Percentiles rank a stretch among this genome's conserved stretches.
These are phyloP conservation scores for Pelvicachromis taeniatus DNA, from an alignment of 2,113 vertebrate species.

Conservation along the genomic window DNA sequence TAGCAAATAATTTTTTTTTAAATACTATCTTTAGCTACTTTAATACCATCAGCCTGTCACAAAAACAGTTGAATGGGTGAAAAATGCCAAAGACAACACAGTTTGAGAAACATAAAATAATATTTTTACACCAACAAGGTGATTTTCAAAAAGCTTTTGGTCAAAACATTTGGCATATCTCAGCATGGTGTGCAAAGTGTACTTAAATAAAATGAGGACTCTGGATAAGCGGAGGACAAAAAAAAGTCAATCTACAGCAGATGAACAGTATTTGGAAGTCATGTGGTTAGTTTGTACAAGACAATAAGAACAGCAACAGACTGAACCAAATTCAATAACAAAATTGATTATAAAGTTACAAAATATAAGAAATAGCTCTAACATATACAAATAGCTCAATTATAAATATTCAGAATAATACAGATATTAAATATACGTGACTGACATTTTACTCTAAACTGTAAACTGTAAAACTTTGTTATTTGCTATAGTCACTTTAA, in stretches of 20 bases:
- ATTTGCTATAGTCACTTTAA: neutral
- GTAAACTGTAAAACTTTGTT: neutral
- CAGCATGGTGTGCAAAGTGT: neutral
- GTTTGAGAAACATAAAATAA: neutral
- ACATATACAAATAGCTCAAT: neutral
- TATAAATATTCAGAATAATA: neutral
- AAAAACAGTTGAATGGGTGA: neutral
- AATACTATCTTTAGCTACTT: neutral
- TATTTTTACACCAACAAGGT: neutral
- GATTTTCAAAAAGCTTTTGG: neutral
- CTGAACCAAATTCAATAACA: neutral
- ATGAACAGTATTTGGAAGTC: neutral
- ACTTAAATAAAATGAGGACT: neutral
- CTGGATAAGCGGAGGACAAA: neutral
- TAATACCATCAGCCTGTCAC: neutral
- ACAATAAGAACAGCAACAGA: neutral
- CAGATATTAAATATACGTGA: neutral
- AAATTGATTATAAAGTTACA: neutral
- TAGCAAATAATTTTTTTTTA: neutral
- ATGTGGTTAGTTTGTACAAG: neutral
- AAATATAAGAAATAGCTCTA: neutral
- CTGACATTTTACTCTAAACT: neutral
- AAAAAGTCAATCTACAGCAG: neutral
- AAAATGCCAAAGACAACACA: neutral
- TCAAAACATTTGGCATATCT: rapidly evolving